Evolutionary conservation across 2,113 vertebrate species (phyloP).

Genomic region (Gopherus evgoodei): DNA sequence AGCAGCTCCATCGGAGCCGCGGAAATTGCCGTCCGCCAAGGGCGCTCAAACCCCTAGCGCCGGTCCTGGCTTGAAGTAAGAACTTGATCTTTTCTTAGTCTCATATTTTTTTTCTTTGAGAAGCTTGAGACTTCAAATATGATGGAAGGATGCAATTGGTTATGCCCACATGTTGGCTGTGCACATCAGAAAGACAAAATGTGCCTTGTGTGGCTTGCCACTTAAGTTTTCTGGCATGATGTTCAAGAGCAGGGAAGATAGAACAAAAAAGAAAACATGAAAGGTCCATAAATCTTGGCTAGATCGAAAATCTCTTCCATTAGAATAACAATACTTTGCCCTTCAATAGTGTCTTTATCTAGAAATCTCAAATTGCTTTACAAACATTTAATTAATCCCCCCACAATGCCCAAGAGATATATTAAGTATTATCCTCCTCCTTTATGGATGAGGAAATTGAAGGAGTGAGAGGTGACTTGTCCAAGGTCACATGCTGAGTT

Average conservation of each 20-base stretch:
- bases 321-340: slow-evolving; percentile 13
- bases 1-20: no score
- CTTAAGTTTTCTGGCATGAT: not conserved
- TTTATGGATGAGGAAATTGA: slow-evolving; percentile 14
- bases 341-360: not conserved
- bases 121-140: not conserved
- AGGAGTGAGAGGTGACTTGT: slow-evolving; percentile 8
- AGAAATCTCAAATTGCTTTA: not conserved
- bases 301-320: slow-evolving; percentile 3
- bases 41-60: no score
- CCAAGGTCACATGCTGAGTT: slow-evolving; percentile 45
- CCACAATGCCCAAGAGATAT: not conserved
- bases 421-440: not conserved
- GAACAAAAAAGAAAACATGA: not conserved
- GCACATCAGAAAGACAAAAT: not conserved
- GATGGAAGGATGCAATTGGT: slow-evolving; percentile 4
- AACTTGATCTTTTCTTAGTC: not conserved
- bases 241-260: not conserved
- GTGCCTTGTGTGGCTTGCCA: not conserved
- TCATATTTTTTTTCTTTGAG: not conserved
- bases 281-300: not conserved
- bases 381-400: not conserved
- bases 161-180: not conserved
- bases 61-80: not conserved
- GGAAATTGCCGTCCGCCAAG: no score